Base-by-base conservation (phyloP, 1,140 invertebrate species). In the Ips nitidus region DNA sequence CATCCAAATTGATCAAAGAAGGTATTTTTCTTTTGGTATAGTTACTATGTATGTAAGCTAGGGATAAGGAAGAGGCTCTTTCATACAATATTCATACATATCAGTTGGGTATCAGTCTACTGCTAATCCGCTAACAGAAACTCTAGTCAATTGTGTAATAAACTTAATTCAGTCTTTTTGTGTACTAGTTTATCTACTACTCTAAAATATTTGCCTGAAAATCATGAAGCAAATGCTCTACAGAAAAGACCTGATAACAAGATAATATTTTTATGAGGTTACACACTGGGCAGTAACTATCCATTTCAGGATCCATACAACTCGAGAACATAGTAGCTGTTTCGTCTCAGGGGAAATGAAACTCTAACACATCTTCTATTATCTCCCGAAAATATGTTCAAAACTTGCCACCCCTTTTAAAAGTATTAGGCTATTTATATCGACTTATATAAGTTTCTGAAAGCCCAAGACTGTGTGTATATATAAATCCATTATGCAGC, bases 221-320 rank as follows among this genome's bases (percentile, higher is more conserved):
- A 22, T 22, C 22, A 22, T 22, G 22, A 22, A 22, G 22, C 22
- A 22, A 22, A 22, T 22, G 22, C 22, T 22, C 22, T 66, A 36
- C 52, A 64, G 61, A 39, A 52, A 70, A 40, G 69, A 63, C 72
- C 69, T 72, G 72, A 74, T 74, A 75, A 74, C 71, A 69, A 70
- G 67, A 76, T 75, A 75, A 76, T 76, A 73, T 76, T 76, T 76
- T 75, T 74, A 76, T 71, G 73, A 66, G 74, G 69, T 76, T 74
- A 72, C 73, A 75, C 67, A 59, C 69, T 75, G 73, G 73, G 69
- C 74, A 76, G 72, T 76, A 74, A 76, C 74, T 76, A 75, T 75
- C 74, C 71, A 74, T 75, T 76, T 75, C 75, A 75, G 70, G 74
- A 75, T 66, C 73, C 73, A 70, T 65, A 69, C 69, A 70, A 71